Evolutionary conservation across 1,140 invertebrate species (phyloP).

Genomic region (Metopolophium dirhodum): DNA sequence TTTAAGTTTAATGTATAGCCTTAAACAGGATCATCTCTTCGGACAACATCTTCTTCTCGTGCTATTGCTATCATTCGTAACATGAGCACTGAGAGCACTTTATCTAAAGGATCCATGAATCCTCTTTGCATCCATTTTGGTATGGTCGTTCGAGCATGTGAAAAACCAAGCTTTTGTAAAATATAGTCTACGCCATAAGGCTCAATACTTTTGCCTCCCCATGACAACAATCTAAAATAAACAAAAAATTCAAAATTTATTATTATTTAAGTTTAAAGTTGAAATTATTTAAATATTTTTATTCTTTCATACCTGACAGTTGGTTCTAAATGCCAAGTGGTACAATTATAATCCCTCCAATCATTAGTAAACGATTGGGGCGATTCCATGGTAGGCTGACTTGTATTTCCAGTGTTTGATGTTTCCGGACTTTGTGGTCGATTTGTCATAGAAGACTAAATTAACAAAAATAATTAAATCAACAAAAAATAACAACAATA

Average conservation of each 20-base stretch:
- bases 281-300: background rate
- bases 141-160: constrained; percentile 95
- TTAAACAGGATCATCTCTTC: background rate
- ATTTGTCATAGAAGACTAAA: constrained; percentile 51
- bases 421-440: constrained; percentile 39
- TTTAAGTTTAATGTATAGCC: background rate
- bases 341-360: constrained; percentile 91
- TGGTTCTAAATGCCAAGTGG: constrained; percentile 97
- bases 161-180: constrained; percentile 94
- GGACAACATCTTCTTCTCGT: constrained; percentile 57
- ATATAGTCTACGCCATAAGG: constrained; percentile 98
- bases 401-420: constrained; percentile 63
- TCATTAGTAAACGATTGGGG: constrained; percentile 72
- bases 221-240: constrained; percentile 78
- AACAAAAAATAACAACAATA: background rate
- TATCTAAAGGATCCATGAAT: constrained; percentile 94
- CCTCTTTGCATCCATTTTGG: constrained; percentile 99
- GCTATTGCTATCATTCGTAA: constrained; percentile 68
- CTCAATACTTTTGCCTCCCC: constrained; percentile 95
- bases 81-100: constrained; percentile 77
- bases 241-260: background rate
- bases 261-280: background rate
- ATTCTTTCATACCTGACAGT: constrained; percentile 78
- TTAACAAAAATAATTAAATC: background rate
- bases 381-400: constrained; percentile 69